Base-by-base conservation (phyloP, 2,797 vertebrate species). In the Hippocampus kuda region DNA sequence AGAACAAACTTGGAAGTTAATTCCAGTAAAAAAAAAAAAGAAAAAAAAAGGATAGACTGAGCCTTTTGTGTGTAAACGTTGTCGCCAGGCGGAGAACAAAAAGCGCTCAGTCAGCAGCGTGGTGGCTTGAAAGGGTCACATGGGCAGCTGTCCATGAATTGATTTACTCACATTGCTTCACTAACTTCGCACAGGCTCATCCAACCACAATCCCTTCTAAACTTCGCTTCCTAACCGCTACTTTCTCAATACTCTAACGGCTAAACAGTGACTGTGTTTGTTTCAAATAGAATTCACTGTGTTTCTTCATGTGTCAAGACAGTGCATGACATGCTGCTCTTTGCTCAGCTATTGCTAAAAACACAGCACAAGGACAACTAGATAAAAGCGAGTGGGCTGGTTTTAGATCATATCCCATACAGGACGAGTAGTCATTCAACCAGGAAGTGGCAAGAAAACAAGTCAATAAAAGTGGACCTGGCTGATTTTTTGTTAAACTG, bases 21-120 rank as follows among this genome's bases (percentile, higher is more conserved):
- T 61, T 34, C 15, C 59, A 61, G 16, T 61, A 2, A 10, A 34
- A 61, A 34, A 59, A 60, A 34, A 34, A 34, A 22, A n/a, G n/a
- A 24, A 20, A 30, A 34, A 20, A 27, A 60, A 18, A 24, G n/a
- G 41, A 64, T 24, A 64, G 62, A 44, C 27, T 38, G 59, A 61
- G 30, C 20, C 9, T 38, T 27, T 59, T 34, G 59, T 20, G 59
- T 13, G 24, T 42, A 64, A 64, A 46, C 22, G n/a, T n/a, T 41
- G 60, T 64, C 41, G 41, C 41, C 41, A 24, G 42, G 62, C 27
- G 65, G 46, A 26, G 54, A 54, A 24, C 41, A 42, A 54, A 30
- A 66, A 49, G 26, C 51, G 63, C 67, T 68, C 59, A 24, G 63
- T 69, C 68, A 70, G 74, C 76, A 62, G 69, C 46, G 18, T 26